These are phyloP conservation scores for Ictalurus punctatus DNA, from an alignment of 2,113 vertebrate genomes.

Conservation along the genomic window DNA sequence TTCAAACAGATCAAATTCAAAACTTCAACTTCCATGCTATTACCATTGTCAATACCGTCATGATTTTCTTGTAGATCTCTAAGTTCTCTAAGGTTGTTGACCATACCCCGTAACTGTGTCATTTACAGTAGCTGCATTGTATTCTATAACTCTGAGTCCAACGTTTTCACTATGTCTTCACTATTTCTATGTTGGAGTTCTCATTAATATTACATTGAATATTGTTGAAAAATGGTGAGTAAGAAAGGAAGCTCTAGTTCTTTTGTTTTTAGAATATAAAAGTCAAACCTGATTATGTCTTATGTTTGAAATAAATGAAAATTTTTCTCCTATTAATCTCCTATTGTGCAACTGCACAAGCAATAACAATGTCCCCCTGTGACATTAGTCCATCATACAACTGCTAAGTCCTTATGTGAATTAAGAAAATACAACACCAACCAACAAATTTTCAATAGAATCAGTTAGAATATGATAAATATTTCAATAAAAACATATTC, in stretches of 20 bases:
- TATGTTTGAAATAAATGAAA: background rate
- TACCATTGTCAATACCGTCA: background rate
- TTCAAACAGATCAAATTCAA: background rate
- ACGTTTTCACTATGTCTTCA: background rate
- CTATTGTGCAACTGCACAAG: background rate
- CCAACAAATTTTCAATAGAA: background rate
- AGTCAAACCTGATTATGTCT: background rate
- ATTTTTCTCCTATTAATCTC: background rate
- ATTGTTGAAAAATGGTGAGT: background rate
- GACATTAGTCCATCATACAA: background rate
- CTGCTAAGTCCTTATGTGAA: no score
- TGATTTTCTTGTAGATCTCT: background rate
- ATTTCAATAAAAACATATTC: background rate
- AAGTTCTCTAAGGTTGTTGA: background rate
- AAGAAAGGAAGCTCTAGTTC: background rate
- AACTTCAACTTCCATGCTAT: background rate
- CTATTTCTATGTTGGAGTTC: background rate
- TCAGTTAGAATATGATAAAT: background rate
- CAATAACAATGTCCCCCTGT: background rate
- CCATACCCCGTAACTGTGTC: background rate
- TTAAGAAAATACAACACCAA: background rate
- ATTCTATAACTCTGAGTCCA: background rate
- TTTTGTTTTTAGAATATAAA: background rate
- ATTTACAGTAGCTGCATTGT: background rate
- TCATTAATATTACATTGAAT: background rate